Evolutionary conservation across 2,797 vertebrate genomes (phyloP).

Genomic region (Smutsia gigantea): DNA sequence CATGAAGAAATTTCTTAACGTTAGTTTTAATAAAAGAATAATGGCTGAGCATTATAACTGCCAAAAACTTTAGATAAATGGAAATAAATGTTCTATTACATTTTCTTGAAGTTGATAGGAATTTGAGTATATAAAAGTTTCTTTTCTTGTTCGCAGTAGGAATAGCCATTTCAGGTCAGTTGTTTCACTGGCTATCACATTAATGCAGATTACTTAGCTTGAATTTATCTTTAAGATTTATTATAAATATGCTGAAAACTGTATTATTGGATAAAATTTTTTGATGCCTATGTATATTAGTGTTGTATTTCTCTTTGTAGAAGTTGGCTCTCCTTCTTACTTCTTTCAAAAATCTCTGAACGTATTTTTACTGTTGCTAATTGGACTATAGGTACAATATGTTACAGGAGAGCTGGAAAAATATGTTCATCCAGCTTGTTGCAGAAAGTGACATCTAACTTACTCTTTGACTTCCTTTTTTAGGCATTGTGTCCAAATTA

Average conservation of each 20-base stretch:
- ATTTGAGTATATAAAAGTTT: conserved; percentile 39
- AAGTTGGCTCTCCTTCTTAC: neutral
- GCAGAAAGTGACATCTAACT: neutral
- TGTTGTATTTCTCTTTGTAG: neutral
- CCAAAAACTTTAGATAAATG: conserved; percentile 64
- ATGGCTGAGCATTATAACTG: conserved; percentile 55
- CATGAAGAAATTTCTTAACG: conserved; percentile 74
- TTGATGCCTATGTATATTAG: neutral
- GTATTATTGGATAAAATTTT: neutral
- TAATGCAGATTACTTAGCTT: neutral
- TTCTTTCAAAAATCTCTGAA: neutral
- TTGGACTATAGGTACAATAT: neutral
- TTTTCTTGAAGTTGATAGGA: conserved; percentile 33
- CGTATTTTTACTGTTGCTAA: neutral
- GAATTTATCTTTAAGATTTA: neutral
- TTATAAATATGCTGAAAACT: neutral
- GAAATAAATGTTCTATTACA: conserved; percentile 55
- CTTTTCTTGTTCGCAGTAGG: neutral
- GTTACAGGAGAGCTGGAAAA: neutral
- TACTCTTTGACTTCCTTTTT: neutral
- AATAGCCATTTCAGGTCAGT: neutral
- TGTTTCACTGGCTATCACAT: neutral
- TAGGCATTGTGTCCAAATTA: neutral
- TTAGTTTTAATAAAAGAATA: conserved; percentile 81
- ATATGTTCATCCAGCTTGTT: neutral